Base-by-base conservation (phyloP, 2,888 invertebrate genomes). In the Polylopha cassiicola region DNA sequence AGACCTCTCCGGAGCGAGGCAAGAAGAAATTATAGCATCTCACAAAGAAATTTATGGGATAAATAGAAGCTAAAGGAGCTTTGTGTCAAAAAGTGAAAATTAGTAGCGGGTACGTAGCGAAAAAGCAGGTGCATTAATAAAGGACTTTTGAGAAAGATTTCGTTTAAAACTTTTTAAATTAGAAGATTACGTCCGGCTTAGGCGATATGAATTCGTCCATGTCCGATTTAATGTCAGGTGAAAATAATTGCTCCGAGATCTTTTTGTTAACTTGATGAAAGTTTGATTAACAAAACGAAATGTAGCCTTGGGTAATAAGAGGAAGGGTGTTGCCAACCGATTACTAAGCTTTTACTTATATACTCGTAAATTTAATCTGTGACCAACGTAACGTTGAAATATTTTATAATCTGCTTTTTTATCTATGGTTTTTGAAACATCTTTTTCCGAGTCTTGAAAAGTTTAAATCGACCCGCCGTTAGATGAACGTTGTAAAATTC, bases 71-170 rank as follows among this genome's bases (percentile, higher is more conserved):
- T 28, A 17, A 15, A 30, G 30, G 13, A 41, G 34, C 41, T 41
- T 41, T 41, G 30, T 36, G 41, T 41, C 41, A 41, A 41, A 41
- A 41, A 36, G 23, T 41, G 41, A 18, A 41, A 36, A 41, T 41
- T 41, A 36, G 34, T 41, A 41, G 29, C 37, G 15, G 24, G 28
- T 7, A 36, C n/a, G 34, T 24, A 30, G 34, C 24, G 41, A 24
- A 26, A 29, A 36, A 41, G 29, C 41, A 41, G 41, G 41, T 41
- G 41, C 41, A 41, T 36, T 41, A 36, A 36, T 36, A 41, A 36
- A 41, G 29, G 41, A 41, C 41, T 41, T 41, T 30, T 41, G 41
- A 41, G 30, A 29, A 41, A 41, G 34, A 41, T 41, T 26, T 36
- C 34, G 36, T 36, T 36, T 41, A 17, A 41, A 36, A 41, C 34